A percentile compares a stretch with the other conserved stretches of the same genome.
Evolutionary conservation across 2,113 vertebrate species (phyloP).

Genomic region (Dicaeum eximium): DNA sequence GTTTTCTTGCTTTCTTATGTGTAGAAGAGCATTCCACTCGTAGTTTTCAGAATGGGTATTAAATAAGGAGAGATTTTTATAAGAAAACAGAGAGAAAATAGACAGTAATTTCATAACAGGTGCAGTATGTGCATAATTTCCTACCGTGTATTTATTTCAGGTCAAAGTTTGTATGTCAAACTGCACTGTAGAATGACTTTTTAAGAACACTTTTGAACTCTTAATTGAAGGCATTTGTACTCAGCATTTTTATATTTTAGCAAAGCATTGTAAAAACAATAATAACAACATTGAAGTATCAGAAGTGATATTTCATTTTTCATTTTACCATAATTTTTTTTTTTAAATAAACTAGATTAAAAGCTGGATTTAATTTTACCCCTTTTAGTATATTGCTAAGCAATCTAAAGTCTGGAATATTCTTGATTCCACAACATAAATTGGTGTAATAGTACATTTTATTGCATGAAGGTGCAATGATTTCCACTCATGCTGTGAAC

Average conservation of each 20-base stretch:
- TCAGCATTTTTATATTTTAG: not conserved
- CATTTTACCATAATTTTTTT: not conserved
- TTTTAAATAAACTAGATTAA: not conserved
- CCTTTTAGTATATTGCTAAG: not conserved
- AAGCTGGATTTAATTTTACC: not conserved
- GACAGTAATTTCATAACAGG: not conserved
- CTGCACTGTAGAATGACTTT: not conserved
- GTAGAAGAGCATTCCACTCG: not conserved
- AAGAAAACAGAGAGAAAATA: not conserved
- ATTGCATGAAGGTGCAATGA: not conserved
- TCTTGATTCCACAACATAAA: not conserved
- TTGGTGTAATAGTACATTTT: not conserved
- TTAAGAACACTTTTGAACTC: not conserved
- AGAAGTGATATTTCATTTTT: not conserved
- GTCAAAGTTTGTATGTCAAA: not conserved
- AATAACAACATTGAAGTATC: not conserved
- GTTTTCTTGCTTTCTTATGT: not conserved
- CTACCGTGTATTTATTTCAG: not conserved
- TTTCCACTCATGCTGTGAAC: not conserved
- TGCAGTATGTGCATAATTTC: not conserved
- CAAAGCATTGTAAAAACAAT: not conserved
- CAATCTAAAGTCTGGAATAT: not conserved
- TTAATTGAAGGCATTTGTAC: not conserved
- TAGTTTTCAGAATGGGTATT: not conserved
- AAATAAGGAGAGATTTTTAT: not conserved